These are phyloP conservation scores for Brachynemurus nebulosus DNA, from an alignment of 2,888 invertebrate genomes.

Conservation along the genomic window DNA sequence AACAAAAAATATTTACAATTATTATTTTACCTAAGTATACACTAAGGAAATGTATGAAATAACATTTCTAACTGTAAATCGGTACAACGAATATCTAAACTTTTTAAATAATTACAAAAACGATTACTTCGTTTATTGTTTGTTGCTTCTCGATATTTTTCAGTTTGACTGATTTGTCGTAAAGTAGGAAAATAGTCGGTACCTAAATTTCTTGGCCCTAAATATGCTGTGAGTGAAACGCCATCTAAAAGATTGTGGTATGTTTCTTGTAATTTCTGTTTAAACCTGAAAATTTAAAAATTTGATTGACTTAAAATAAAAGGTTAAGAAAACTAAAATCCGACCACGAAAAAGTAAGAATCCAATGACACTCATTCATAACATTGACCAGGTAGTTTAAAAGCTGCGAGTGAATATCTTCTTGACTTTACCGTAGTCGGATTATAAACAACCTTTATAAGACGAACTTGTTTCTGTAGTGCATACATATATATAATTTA, in stretches of 20 bases:
- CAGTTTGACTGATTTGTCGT: constrained; percentile 54
- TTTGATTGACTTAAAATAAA: no score
- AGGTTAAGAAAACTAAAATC: no score
- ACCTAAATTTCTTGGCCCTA: constrained; percentile 41
- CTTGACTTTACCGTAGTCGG: no score
- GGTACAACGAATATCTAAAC: constrained; percentile 36
- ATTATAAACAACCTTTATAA: no score
- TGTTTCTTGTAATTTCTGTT: constrained; percentile 28
- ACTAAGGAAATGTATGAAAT: not conserved
- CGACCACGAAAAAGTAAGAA: no score
- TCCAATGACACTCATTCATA: no score
- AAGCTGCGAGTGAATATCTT: no score
- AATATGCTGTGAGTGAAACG: constrained; percentile 32
- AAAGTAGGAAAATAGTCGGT: constrained; percentile 57
- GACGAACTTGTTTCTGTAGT: no score
- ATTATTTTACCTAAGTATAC: no score
- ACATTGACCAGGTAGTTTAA: no score
- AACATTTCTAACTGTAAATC: constrained; percentile 33
- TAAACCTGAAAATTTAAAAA: constrained; percentile 29
- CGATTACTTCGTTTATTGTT: constrained; percentile 55
- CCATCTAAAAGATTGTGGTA: constrained; percentile 35
- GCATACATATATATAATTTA: no score
- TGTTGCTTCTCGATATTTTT: constrained; percentile 41
- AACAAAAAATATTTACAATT: no score
- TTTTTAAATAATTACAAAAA: constrained; percentile 65